These are phyloP conservation scores for Apomyelois bistriatella DNA, from an alignment of 2,888 invertebrate genomes.

Conservation along the genomic window DNA sequence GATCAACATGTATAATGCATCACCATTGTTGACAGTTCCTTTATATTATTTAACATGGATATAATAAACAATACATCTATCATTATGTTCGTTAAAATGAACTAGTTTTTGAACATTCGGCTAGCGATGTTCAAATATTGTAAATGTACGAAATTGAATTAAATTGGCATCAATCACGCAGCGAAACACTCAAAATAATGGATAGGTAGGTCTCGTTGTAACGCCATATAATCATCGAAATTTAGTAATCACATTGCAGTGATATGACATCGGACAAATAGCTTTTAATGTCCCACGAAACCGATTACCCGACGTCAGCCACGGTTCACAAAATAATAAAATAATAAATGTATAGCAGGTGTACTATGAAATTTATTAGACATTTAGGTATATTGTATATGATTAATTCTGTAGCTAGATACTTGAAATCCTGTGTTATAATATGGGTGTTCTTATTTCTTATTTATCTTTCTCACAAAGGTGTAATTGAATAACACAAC, in stretches of 20 bases:
- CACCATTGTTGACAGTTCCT: too few species aligned
- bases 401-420: too few species aligned
- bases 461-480: too few species aligned
- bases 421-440: too few species aligned
- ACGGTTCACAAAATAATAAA: slow-evolving; percentile 13
- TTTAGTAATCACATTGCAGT: slow-evolving; percentile 62
- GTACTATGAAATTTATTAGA: not conserved
- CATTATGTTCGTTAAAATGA: too few species aligned
- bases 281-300: slow-evolving; percentile 58
- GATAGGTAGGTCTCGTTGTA: slow-evolving; percentile 6
- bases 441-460: too few species aligned
- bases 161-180: slow-evolving; percentile 17
- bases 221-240: slow-evolving; percentile 39
- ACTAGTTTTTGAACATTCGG: too few species aligned
- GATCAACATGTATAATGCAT: too few species aligned
- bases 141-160: not conserved
- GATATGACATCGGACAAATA: slow-evolving; percentile 67
- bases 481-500: too few species aligned
- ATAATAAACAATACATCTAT: too few species aligned
- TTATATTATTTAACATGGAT: too few species aligned
- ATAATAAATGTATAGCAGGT: not conserved
- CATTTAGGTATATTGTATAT: too few species aligned
- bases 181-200: slow-evolving; percentile 18
- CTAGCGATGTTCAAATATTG: not conserved
- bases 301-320: slow-evolving; percentile 48